A percentile compares a stretch with the other conserved stretches of the same genome.
phyloP scores from a whole-genome alignment of 2,888 invertebrate species.

The Coelopa pilipes region DNA sequence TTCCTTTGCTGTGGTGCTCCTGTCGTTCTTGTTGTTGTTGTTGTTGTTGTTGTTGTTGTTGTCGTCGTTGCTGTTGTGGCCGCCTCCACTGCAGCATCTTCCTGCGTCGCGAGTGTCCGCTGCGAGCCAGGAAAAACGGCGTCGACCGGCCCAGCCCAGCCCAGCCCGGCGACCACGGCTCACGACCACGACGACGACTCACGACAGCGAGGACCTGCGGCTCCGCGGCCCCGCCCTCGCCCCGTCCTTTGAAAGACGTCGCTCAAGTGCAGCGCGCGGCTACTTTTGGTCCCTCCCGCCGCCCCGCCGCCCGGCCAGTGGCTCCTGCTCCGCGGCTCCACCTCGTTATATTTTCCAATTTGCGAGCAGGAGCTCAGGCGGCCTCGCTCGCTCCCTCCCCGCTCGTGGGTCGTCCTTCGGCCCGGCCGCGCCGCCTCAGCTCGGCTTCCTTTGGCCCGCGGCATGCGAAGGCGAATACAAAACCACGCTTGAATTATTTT shows the following conservation, averaged over 20 bases:
- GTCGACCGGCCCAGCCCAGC: neutral
- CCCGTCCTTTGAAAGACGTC: neutral
- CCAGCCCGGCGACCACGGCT: no score
- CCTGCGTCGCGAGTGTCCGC: neutral
- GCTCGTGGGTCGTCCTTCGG: no score
- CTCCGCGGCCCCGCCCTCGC: no score
- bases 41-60: neutral
- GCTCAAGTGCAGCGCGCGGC: neutral
- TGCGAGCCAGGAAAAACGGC: neutral
- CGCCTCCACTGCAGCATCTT: neutral
- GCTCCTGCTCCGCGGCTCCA: neutral
- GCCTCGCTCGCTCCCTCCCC: neutral
- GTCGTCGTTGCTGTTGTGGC: neutral
- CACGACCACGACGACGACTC: neutral
- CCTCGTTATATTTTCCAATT: conserved; percentile 30
- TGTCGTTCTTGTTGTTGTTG: conserved; percentile 33
- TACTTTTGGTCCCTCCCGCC: neutral
- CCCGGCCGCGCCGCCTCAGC: neutral
- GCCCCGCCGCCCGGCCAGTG: no score
- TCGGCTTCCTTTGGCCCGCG: conserved; percentile 30
- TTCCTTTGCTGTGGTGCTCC: conserved; percentile 20
- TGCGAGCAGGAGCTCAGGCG: conserved; percentile 21
- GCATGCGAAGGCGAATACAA: conserved; percentile 39
- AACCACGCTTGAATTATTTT: conserved; percentile 42
- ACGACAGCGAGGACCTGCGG: no score